Evolutionary conservation across 2,113 vertebrate genomes (phyloP).

Genomic region (Seriola aureovittata): DNA sequence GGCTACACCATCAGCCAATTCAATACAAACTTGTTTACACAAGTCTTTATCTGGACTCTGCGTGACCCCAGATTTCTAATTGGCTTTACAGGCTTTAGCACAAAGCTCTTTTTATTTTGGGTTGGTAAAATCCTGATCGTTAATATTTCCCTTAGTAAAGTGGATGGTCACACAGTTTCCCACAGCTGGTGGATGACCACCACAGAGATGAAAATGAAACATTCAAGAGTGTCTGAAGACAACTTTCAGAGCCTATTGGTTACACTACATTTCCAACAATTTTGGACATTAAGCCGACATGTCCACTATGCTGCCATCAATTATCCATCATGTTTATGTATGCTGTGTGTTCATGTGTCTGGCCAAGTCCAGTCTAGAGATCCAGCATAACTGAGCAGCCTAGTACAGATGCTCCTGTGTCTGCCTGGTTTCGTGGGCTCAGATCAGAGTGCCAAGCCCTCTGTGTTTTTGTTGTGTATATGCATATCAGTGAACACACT

Average conservation of each 20-base stretch:
- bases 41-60: slow-evolving; percentile 9
- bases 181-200: slow-evolving; percentile 28
- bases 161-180: slow-evolving; percentile 32
- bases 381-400: slow-evolving; percentile 36
- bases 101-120: slow-evolving; percentile 24
- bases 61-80: background rate
- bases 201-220: slow-evolving; percentile 20
- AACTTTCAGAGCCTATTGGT: slow-evolving; percentile 1
- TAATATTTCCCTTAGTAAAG: slow-evolving; percentile 15
- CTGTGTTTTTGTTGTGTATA: slow-evolving; percentile 58
- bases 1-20: background rate
- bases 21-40: background rate
- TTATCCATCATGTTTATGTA: slow-evolving; percentile 43
- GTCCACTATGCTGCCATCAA: background rate
- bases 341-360: slow-evolving; percentile 38
- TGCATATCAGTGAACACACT: slow-evolving; percentile 25
- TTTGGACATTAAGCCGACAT: slow-evolving; percentile 34
- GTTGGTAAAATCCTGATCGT: background rate
- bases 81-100: slow-evolving; percentile 7
- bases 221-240: slow-evolving; percentile 4
- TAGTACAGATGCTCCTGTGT: slow-evolving; percentile 75
- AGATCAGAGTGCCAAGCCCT: slow-evolving; percentile 55
- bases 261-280: slow-evolving; percentile 30
- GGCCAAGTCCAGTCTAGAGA: slow-evolving; percentile 41
- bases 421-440: slow-evolving; percentile 53